These are phyloP conservation scores for Megaleporinus macrocephalus DNA, from an alignment of 2,113 vertebrate species.

Conservation along the genomic window DNA sequence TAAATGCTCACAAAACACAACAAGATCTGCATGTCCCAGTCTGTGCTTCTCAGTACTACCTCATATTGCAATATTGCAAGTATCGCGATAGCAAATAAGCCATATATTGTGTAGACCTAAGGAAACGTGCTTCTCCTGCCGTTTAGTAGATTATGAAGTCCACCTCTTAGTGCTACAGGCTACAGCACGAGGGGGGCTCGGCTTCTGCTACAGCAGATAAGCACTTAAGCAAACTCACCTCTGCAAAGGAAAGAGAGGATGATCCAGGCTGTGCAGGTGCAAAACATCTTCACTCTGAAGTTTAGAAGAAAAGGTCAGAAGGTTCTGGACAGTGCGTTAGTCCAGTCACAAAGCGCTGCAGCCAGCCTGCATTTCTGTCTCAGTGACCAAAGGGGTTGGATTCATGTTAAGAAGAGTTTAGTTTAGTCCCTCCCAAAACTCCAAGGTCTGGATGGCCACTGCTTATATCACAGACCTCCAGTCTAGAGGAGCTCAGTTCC, in stretches of 20 bases:
- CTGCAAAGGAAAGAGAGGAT: slow-evolving; percentile 69
- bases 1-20: too few species aligned
- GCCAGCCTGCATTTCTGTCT: not conserved
- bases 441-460: not conserved
- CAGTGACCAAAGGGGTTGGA: not conserved
- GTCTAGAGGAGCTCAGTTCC: not conserved
- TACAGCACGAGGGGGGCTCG: not conserved
- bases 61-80: not conserved
- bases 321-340: slow-evolving; percentile 5
- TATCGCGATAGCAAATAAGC: not conserved
- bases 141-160: not conserved
- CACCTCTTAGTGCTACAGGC: not conserved
- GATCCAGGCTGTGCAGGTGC: slow-evolving; percentile 64
- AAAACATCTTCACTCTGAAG: slow-evolving; percentile 59
- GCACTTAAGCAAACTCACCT: slow-evolving; percentile 67
- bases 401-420: not conserved
- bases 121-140: not conserved
- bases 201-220: not conserved
- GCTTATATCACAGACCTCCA: not conserved
- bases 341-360: not conserved
- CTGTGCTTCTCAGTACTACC: too few species aligned
- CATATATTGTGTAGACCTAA: not conserved
- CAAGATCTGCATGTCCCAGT: too few species aligned
- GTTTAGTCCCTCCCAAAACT: not conserved
- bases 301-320: slow-evolving; percentile 24